These are phyloP conservation scores for Uropsilus gracilis DNA, from an alignment of 2,113 vertebrate genomes.

Conservation along the genomic window DNA sequence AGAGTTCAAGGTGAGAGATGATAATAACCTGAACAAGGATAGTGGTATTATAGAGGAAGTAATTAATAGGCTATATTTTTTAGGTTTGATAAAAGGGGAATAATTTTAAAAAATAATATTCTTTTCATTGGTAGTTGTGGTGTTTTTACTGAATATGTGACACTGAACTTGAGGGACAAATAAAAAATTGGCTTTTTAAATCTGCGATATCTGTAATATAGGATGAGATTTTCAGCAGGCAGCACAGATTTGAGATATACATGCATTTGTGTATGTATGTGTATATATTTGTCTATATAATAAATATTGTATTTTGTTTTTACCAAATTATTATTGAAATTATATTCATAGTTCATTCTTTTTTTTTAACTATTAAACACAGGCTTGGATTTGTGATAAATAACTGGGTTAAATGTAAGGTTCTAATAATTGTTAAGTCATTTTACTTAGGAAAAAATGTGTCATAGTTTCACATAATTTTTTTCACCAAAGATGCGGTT, in stretches of 20 bases:
- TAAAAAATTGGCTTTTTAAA: neutral
- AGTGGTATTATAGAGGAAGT: neutral
- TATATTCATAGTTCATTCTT: neutral
- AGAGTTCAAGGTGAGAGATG: neutral
- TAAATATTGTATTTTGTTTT: neutral
- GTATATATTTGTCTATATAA: no score
- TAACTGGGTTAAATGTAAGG: neutral
- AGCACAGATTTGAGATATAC: neutral
- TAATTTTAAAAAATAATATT: no score
- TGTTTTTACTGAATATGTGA: neutral
- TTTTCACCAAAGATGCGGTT: neutral
- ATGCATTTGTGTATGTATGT: no score
- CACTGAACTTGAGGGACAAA: neutral
- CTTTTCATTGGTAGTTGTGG: fast-evolving
- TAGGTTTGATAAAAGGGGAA: neutral
- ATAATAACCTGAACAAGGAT: neutral
- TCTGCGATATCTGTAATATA: neutral
- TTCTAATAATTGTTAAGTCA: neutral
- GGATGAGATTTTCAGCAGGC: neutral
- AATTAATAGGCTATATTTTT: neutral
- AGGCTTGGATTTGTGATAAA: neutral
- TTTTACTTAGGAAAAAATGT: constrained; percentile 10
- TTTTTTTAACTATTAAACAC: neutral
- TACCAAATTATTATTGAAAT: neutral
- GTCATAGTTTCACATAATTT: neutral